Evolutionary conservation across 2,113 vertebrate genomes (phyloP).

Genomic region (Grammomys surdaster): DNA sequence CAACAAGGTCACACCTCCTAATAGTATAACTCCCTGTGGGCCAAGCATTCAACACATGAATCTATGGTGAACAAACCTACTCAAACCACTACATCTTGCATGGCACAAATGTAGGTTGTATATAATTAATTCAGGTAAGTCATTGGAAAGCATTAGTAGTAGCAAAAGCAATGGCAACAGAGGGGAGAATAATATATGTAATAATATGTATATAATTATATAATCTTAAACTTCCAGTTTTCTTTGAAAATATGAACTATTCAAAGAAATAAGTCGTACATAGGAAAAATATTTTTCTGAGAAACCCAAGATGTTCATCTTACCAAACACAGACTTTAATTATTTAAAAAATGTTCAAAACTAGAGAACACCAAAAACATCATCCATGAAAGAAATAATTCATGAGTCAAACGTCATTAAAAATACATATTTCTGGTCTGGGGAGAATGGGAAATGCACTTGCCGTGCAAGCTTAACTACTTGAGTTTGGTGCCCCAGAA

Average conservation of each 20-base stretch:
- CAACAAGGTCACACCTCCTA: too few relatives aligned
- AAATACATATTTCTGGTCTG: neutral
- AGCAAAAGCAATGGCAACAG: neutral
- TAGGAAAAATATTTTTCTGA: neutral
- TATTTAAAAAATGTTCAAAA: constrained; percentile 17
- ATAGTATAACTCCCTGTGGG: too few relatives aligned
- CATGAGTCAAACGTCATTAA: neutral
- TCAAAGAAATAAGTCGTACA: neutral
- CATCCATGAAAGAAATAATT: neutral
- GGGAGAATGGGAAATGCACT: neutral
- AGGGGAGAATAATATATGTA: neutral
- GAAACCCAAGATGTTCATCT: neutral
- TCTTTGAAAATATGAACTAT: neutral
- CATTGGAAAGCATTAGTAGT: neutral
- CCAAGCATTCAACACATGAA: too few relatives aligned
- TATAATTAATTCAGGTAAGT: neutral
- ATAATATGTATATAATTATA: neutral
- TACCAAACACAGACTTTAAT: neutral
- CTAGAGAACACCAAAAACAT: neutral
- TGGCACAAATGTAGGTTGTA: neutral
- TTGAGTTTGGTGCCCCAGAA: neutral
- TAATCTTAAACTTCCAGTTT: neutral
- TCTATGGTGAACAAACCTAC: too few relatives aligned
- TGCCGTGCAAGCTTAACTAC: neutral
- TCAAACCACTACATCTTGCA: neutral